Conservation (phyloP, 1,140 invertebrate species). For the Drosophila elegans region DNA sequence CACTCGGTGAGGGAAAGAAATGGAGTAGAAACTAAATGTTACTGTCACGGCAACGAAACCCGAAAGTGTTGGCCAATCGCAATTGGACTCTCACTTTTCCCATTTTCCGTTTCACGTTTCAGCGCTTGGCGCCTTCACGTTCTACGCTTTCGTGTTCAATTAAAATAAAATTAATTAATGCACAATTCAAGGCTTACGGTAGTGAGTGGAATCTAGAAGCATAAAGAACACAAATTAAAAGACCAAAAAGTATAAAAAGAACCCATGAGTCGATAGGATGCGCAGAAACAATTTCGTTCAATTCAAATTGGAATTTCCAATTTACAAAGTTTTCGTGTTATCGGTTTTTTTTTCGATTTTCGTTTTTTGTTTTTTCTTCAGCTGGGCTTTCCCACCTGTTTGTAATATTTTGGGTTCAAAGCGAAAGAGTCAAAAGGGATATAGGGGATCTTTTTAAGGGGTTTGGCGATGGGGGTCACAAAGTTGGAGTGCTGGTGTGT, state of each 20-base stretch:
- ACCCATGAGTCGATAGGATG: slow-evolving; percentile 48
- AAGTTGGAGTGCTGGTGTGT: slow-evolving; percentile 4
- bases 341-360: not conserved
- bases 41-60: slow-evolving; percentile 44
- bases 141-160: slow-evolving; percentile 74
- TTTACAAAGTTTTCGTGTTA: slow-evolving; percentile 39
- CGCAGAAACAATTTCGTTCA: slow-evolving; percentile 37
- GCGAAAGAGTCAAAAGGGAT: slow-evolving; percentile 27
- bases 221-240: slow-evolving; percentile 81
- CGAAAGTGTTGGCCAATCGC: slow-evolving; percentile 3
- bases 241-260: slow-evolving; percentile 76
- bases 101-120: slow-evolving; percentile 29
- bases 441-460: slow-evolving; percentile 4
- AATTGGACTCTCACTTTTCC: slow-evolving; percentile 22
- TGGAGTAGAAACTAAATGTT: slow-evolving; percentile 35
- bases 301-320: slow-evolving; percentile 66
- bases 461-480: not conserved
- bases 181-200: slow-evolving; percentile 79
- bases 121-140: slow-evolving; percentile 13
- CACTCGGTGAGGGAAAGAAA: slow-evolving; percentile 44
- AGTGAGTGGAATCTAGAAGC: slow-evolving; percentile 80
- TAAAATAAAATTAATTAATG: slow-evolving; percentile 82
- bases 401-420: slow-evolving; percentile 37
- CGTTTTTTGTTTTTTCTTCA: slow-evolving; percentile 24
- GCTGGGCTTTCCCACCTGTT: slow-evolving; percentile 30